Percentiles rank a stretch among this genome's conserved stretches.
Conservation (phyloP, 2,888 invertebrate genomes). For the Rhorus exstirpatorius region DNA sequence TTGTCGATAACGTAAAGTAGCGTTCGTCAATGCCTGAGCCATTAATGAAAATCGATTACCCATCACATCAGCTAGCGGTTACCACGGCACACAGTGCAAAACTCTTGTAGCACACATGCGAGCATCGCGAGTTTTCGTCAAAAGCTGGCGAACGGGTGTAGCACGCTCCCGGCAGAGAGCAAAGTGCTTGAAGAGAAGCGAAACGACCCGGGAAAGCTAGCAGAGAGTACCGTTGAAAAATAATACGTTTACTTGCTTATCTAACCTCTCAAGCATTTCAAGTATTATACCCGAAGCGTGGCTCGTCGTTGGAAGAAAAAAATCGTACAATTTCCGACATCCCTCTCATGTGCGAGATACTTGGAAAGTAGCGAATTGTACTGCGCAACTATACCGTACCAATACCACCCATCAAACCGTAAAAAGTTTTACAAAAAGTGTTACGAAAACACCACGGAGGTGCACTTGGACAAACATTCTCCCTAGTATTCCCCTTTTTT, state of each 20-base stretch:
- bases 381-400: neutral
- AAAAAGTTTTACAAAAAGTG: neutral
- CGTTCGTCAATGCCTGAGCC: conserved; percentile 62
- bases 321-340: conserved; percentile 11
- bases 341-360: conserved; percentile 4
- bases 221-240: conserved; percentile 3
- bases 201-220: neutral
- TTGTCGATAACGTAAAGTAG: conserved; percentile 36
- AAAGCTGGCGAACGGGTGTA: conserved; percentile 73
- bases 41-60: conserved; percentile 83
- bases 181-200: conserved; percentile 1
- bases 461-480: conserved; percentile 4
- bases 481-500: neutral
- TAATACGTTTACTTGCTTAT: conserved; percentile 43
- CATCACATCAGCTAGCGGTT: conserved; percentile 73
- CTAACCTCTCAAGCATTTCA: conserved; percentile 10
- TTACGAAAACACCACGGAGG: neutral
- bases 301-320: conserved; percentile 25
- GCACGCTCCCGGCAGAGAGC: neutral
- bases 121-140: conserved; percentile 70
- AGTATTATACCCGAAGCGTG: conserved; percentile 1
- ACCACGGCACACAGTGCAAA: neutral
- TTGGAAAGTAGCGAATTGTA: neutral
- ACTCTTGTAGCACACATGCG: conserved; percentile 45
- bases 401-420: neutral